Base-by-base conservation (phyloP, 2,888 invertebrate species). In the Platyscelio sp. region DNA sequence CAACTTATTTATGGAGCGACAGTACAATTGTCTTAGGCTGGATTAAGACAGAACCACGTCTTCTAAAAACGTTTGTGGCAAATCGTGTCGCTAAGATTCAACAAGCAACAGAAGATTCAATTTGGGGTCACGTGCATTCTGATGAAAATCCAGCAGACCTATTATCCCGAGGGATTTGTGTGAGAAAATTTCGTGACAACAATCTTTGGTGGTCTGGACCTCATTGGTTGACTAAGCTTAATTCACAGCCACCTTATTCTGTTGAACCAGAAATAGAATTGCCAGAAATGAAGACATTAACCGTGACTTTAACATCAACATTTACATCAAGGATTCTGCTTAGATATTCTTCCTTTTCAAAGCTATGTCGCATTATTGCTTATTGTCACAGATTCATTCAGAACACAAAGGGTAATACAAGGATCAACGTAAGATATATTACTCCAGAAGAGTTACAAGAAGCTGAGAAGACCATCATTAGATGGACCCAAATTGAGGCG, bases 401-500 rank as follows among this genome's bases (percentile, higher is more conserved):
- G 6, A 33, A 33, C 33, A 33, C 33, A 33, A 33, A 22, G 9
- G 9, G 9, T 33, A 33, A 33, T 5, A 7, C 33, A 33, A 33
- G 33, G 33, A 7, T 9, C 9, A 33, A 33, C 33, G 33, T 33
- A 33, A 33, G 33, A 33, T 9, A 33, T 33, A 33, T 33, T 33
- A 33, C 33, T 33, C 33, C 33, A 33, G 33, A 33, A 9, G 33
- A 60, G 9, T 33, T 72, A 81, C 20, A 85, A 85, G 27, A 43
- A 43, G 43, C 43, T 11, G 43, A 43, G n/a, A 43, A 15, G n/a
- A 15, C 9, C 58, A 70, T 56, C 33, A 33, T 70, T 38, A 29
- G 18, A 70, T 70, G 56, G 58, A 40, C 24, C 22, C 3, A 49
- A 54, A 18, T 56, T 40, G 40, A 43, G n/a, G 43, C 9, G 15